These are phyloP conservation scores for Phenganax stokvisi DNA, from an alignment of 92 coral and sea anemone genomes.

Conservation along the genomic window DNA sequence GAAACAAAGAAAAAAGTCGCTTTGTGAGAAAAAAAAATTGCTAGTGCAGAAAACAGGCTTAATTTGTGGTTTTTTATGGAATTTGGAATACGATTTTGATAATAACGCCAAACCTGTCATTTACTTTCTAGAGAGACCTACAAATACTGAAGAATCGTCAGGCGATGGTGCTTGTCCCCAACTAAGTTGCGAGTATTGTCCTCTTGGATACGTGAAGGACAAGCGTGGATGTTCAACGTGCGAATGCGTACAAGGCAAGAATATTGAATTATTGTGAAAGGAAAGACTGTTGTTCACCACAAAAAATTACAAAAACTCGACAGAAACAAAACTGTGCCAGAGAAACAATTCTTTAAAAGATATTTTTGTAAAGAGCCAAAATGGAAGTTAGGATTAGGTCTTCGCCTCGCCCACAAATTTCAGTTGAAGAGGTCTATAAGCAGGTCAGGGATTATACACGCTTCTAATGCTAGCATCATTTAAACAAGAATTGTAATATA, in stretches of 20 bases:
- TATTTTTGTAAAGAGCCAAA: conserved; percentile 7
- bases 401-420: background rate
- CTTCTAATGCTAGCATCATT: too few relatives aligned
- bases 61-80: too few relatives aligned
- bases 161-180: conserved; percentile 40
- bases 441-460: too few relatives aligned
- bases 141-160: background rate
- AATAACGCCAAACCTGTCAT: too few relatives aligned
- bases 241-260: conserved; percentile 48
- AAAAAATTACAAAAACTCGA: background rate
- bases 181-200: conserved; percentile 53
- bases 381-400: background rate
- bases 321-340: too few relatives aligned
- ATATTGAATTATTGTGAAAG: background rate
- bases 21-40: too few relatives aligned
- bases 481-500: too few relatives aligned
- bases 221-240: conserved; percentile 61
- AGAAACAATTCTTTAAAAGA: background rate
- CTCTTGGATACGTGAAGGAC: conserved; percentile 53
- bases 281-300: conserved; percentile 3
- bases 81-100: too few relatives aligned
- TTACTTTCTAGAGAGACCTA: conserved; percentile 12
- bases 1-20: too few relatives aligned
- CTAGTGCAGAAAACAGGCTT: too few relatives aligned
- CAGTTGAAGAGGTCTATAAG: background rate